Conservation (phyloP, 2,797 vertebrate species). For the Cichlasoma orientale region DNA sequence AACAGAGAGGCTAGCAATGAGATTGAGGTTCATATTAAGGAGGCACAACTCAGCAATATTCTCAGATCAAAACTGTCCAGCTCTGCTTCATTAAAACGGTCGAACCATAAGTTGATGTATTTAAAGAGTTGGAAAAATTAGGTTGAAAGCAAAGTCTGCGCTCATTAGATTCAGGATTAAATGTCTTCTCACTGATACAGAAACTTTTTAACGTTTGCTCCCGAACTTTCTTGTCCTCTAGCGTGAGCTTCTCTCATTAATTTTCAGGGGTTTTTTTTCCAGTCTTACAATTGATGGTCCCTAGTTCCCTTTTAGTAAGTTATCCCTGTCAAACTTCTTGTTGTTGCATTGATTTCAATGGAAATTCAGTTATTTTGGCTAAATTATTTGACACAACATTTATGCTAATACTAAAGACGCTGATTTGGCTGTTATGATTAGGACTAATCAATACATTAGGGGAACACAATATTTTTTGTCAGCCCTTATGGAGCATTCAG, state of each 20-base stretch:
- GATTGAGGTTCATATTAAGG: constrained; percentile 27
- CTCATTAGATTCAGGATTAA: constrained; percentile 12
- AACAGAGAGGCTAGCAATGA: neutral
- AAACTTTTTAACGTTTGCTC: neutral
- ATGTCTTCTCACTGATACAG: neutral
- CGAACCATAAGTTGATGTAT: neutral
- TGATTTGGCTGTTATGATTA: neutral
- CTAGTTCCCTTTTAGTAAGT: neutral
- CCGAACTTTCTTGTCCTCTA: neutral
- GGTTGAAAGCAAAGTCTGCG: neutral
- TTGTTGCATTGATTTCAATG: neutral
- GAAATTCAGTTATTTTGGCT: neutral
- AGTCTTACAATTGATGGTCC: neutral
- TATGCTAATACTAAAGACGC: neutral
- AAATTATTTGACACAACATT: neutral
- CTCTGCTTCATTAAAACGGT: constrained; percentile 14
- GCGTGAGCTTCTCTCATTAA: neutral
- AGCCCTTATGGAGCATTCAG: too few species aligned
- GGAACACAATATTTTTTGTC: neutral
- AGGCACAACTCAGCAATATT: constrained; percentile 22
- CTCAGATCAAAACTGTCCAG: constrained; percentile 32
- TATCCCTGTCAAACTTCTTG: neutral
- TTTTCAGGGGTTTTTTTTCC: neutral
- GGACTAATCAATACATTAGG: neutral
- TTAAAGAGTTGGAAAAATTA: constrained; percentile 5